These are phyloP conservation scores for Galaxea fascicularis DNA, from an alignment of 92 coral and sea anemone genomes.

Conservation along the genomic window DNA sequence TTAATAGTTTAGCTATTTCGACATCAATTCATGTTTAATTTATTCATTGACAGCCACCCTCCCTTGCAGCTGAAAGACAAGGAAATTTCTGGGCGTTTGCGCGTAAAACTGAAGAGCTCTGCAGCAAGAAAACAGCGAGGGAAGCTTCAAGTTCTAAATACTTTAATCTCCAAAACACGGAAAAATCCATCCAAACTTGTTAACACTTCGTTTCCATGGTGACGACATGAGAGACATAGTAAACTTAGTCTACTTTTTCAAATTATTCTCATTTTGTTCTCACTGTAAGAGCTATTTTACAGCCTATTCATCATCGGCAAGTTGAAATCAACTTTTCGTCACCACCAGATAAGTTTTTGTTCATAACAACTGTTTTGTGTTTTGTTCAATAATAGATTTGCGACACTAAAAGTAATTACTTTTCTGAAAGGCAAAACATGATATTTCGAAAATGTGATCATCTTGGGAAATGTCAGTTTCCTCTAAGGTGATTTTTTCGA, in stretches of 20 bases:
- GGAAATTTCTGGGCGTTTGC: background rate
- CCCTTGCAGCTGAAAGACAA: background rate
- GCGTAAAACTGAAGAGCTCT: background rate
- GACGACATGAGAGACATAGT: background rate
- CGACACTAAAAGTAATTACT: background rate
- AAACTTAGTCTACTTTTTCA: too few species aligned
- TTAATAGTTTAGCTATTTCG: background rate
- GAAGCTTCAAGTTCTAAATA: too few species aligned
- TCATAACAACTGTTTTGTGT: background rate
- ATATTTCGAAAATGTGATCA: too few species aligned
- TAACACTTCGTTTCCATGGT: background rate
- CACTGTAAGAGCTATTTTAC: background rate
- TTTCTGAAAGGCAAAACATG: background rate
- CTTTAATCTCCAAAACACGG: background rate
- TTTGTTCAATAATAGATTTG: background rate
- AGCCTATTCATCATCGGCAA: too few species aligned
- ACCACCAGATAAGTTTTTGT: background rate
- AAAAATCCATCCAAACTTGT: background rate
- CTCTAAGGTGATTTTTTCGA: background rate
- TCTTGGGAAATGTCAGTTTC: background rate
- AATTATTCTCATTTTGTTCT: too few species aligned
- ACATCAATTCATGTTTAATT: background rate
- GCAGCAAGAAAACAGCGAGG: background rate
- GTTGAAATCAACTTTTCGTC: background rate
- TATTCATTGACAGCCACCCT: background rate